Percentiles rank a stretch among this genome's conserved stretches.
Conservation (phyloP, 2,888 invertebrate species). For the Hypomecis punctinalis region DNA sequence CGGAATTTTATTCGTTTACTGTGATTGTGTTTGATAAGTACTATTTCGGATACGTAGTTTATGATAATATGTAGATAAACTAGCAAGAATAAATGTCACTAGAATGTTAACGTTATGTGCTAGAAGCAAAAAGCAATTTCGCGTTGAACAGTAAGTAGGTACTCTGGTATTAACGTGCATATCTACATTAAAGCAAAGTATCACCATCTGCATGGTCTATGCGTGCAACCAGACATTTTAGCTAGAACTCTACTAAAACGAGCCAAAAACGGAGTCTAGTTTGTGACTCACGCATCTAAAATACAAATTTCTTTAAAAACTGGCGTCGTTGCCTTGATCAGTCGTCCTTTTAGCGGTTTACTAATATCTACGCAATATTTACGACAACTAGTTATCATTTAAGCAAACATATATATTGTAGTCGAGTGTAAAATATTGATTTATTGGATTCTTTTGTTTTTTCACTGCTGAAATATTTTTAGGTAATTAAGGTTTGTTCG, state of each 20-base stretch:
- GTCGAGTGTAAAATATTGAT: background rate
- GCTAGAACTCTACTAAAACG: conserved; percentile 35
- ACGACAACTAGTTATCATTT: conserved; percentile 18
- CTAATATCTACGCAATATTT: conserved; percentile 13
- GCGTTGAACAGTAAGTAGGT: background rate
- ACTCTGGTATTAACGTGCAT: conserved; percentile 3
- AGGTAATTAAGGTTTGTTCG: background rate
- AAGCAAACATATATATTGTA: conserved; percentile 5
- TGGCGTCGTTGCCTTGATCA: conserved; percentile 8
- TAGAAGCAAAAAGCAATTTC: background rate
- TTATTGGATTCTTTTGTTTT: background rate
- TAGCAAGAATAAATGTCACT: too few relatives aligned
- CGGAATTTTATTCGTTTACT: too few relatives aligned
- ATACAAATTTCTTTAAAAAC: conserved; percentile 12
- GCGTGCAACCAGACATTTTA: conserved; percentile 36
- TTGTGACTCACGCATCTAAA: conserved; percentile 36
- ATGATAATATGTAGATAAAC: too few relatives aligned
- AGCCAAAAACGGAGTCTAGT: conserved; percentile 35
- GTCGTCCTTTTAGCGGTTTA: conserved; percentile 13
- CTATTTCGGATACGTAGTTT: too few relatives aligned
- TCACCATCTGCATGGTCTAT: conserved; percentile 15
- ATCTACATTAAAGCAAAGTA: conserved; percentile 13
- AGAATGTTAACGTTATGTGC: background rate
- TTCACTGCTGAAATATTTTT: background rate
- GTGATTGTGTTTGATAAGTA: too few relatives aligned